Evolutionary conservation across 2,888 invertebrate genomes (phyloP).

Genomic region (Abscondita cerata): DNA sequence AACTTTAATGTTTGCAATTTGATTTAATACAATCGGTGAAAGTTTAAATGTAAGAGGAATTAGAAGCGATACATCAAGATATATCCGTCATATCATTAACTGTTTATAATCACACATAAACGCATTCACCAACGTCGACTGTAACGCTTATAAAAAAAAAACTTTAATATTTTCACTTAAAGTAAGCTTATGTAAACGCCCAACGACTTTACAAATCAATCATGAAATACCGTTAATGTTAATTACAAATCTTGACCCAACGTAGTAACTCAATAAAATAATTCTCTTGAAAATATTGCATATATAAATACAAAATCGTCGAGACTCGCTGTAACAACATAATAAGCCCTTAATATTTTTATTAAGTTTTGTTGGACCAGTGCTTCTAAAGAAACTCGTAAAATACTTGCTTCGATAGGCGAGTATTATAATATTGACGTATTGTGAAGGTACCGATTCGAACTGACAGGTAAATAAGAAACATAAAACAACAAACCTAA

Average conservation of each 20-base stretch:
- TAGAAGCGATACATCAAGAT: background rate
- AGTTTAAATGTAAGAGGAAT: conserved; percentile 3
- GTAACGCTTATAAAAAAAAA: background rate
- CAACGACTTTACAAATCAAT: conserved; percentile 55
- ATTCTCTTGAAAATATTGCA: conserved; percentile 1
- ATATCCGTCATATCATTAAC: background rate
- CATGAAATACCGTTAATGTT: conserved; percentile 55
- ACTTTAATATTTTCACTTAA: conserved; percentile 22
- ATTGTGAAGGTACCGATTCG: background rate
- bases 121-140: background rate
- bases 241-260: conserved; percentile 57
- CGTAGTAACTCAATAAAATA: conserved; percentile 35
- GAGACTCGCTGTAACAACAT: conserved; percentile 2
- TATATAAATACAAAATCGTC: background rate
- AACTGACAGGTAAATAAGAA: background rate
- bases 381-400: background rate
- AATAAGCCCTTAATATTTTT: conserved; percentile 20
- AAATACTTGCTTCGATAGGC: conserved; percentile 1
- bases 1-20: background rate
- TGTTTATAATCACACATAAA: conserved; percentile 1
- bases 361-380: background rate
- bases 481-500: conserved; percentile 5
- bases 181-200: conserved; percentile 33
- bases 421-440: background rate
- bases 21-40: background rate